phyloP scores from a whole-genome alignment of 2,888 invertebrate species.

The Apocheima hispidaria region DNA sequence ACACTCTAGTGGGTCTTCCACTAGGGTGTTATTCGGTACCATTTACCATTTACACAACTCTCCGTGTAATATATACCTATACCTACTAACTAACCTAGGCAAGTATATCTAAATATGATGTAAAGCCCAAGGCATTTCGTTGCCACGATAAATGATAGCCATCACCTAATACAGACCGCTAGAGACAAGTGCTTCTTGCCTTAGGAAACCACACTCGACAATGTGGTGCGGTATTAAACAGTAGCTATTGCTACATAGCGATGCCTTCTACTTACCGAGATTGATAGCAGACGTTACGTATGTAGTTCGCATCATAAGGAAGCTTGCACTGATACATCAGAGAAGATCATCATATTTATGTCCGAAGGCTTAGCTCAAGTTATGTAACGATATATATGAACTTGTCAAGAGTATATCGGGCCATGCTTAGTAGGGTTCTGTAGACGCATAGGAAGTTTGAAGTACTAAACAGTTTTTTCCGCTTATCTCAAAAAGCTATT shows the following conservation, averaged over 20 bases:
- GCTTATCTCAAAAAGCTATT: no score
- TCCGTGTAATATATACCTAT: background rate
- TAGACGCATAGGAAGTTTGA: no score
- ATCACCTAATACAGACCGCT: conserved; percentile 6
- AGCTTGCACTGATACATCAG: conserved; percentile 1
- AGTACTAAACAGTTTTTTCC: no score
- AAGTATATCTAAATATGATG: background rate
- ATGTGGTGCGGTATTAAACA: conserved; percentile 23
- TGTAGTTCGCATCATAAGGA: conserved; percentile 19
- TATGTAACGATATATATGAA: conserved; percentile 2
- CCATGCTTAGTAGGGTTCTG: no score
- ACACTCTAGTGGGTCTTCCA: no score
- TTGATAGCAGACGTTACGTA: conserved; percentile 6
- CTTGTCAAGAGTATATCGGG: no score
- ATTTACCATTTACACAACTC: no score
- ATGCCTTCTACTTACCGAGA: conserved; percentile 9
- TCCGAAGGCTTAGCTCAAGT: conserved; percentile 8
- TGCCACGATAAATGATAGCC: background rate
- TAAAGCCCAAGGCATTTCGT: background rate
- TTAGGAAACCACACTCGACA: conserved; percentile 31
- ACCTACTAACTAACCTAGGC: no score
- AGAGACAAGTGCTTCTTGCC: conserved; percentile 35
- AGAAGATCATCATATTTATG: conserved; percentile 10
- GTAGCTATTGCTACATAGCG: conserved; percentile 30
- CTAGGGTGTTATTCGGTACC: no score